These are phyloP conservation scores for Euschistus heros DNA, from an alignment of 1,140 invertebrate species.

Conservation along the genomic window DNA sequence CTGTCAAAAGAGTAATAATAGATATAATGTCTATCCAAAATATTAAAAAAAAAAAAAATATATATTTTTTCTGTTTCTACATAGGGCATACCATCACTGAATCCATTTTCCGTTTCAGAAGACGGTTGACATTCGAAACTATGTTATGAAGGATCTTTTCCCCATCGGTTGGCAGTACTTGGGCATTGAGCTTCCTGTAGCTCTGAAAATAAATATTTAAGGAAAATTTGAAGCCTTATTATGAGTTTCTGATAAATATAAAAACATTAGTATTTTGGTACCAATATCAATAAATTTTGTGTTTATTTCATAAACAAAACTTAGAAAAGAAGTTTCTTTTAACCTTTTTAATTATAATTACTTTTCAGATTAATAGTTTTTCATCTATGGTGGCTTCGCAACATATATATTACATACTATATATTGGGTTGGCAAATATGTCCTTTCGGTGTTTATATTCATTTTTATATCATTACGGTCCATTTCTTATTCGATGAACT, in stretches of 20 bases:
- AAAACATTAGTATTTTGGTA: no score
- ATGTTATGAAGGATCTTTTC: conserved; percentile 59
- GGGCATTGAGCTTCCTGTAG: conserved; percentile 61
- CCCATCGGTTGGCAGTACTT: conserved; percentile 62
- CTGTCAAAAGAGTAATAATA: conserved; percentile 35
- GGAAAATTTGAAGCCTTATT: not conserved
- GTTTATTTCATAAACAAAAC: no score
- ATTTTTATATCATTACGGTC: no score
- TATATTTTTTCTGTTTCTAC: conserved; percentile 14
- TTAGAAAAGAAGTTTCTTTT: no score
- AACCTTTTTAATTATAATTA: no score
- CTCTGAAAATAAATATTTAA: conserved; percentile 41
- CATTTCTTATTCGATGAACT: no score
- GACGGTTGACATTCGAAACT: conserved; percentile 57
- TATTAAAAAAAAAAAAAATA: conserved; percentile 16
- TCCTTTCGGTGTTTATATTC: no score
- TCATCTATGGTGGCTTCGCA: no score
- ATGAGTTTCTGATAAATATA: not conserved
- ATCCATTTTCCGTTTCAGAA: conserved; percentile 72
- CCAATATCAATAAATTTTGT: no score
- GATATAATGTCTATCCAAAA: not conserved
- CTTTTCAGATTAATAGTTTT: no score
- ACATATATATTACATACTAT: no score
- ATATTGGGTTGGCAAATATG: no score
- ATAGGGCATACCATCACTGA: conserved; percentile 50